A percentile compares a stretch with the other conserved stretches of the same genome.
phyloP scores from a whole-genome alignment of 2,797 vertebrate genomes.

The Pseudomugil gertrudae region DNA sequence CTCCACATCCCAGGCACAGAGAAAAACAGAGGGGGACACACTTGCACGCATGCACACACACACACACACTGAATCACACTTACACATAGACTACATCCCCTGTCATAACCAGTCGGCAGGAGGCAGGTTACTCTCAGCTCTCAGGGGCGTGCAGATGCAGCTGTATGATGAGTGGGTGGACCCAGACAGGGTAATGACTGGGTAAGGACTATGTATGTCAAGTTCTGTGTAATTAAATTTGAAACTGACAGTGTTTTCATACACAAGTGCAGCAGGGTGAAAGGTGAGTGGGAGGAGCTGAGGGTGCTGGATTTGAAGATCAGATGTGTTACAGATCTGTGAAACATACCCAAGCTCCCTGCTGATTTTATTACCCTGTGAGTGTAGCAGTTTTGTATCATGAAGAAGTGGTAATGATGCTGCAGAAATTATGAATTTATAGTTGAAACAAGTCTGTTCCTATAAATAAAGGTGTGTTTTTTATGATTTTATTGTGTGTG shows the following conservation, averaged over 20 bases:
- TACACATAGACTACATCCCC: constrained; percentile 52
- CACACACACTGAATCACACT: constrained; percentile 42
- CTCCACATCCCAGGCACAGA: constrained; percentile 80
- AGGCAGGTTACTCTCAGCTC: constrained; percentile 59
- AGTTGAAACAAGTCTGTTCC: not conserved
- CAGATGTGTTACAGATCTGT: constrained; percentile 48
- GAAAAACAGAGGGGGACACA: constrained; percentile 60
- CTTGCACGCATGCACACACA: constrained; percentile 37
- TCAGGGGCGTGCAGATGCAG: constrained; percentile 60
- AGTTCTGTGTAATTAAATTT: constrained; percentile 78
- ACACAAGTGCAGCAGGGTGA: constrained; percentile 62
- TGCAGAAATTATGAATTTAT: not conserved
- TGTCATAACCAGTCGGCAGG: constrained; percentile 55
- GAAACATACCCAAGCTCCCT: constrained; percentile 9
- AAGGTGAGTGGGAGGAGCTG: constrained; percentile 70
- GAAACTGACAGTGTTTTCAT: constrained; percentile 76
- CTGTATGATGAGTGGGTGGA: constrained; percentile 76
- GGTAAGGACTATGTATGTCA: constrained; percentile 71
- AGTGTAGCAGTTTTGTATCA: constrained; percentile 12
- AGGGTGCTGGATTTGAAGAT: constrained; percentile 44
- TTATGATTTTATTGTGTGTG: not conserved
- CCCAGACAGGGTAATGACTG: constrained; percentile 77
- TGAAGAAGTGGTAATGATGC: constrained; percentile 16
- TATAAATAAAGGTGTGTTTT: not conserved
- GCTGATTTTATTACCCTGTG: constrained; percentile 9